These are phyloP conservation scores for Geodia barretti DNA, from an alignment of 37 sponge, comb jelly and placozoan species.

Conservation along the genomic window DNA sequence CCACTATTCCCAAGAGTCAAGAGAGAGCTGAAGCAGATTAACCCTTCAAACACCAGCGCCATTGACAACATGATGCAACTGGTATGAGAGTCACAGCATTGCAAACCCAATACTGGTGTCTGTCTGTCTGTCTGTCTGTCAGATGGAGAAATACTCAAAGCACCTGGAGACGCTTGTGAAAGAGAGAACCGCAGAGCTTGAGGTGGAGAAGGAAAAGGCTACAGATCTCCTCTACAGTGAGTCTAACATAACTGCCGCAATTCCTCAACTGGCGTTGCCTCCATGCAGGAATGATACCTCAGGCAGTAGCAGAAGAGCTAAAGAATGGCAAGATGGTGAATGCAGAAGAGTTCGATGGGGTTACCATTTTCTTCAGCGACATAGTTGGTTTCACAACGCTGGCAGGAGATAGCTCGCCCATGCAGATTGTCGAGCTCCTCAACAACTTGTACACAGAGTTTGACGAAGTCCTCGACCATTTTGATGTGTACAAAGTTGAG, in stretches of 20 bases:
- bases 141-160: constrained; percentile 96
- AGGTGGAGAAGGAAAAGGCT: constrained; percentile 83
- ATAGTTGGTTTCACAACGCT: constrained; percentile 89
- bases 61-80: constrained; percentile 92
- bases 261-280: too few species aligned
- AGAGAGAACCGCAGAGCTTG: constrained; percentile 84
- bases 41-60: constrained; percentile 79
- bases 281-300: constrained; percentile 89
- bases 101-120: too few species aligned
- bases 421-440: constrained; percentile 81
- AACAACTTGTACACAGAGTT: constrained; percentile 87
- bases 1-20: constrained; percentile 77
- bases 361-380: constrained; percentile 93
- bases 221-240: constrained; percentile 78
- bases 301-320: constrained; percentile 80
- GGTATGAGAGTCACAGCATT: too few species aligned
- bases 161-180: constrained; percentile 83
- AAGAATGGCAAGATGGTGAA: constrained; percentile 74
- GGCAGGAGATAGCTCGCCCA: constrained; percentile 78
- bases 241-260: too few species aligned
- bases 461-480: constrained; percentile 84
- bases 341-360: constrained; percentile 51
- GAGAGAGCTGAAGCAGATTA: constrained; percentile 60
- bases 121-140: too few species aligned
- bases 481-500: constrained; percentile 94